These are phyloP conservation scores for Eupithecia subumbrata DNA, from an alignment of 2,888 invertebrate species.

Conservation along the genomic window DNA sequence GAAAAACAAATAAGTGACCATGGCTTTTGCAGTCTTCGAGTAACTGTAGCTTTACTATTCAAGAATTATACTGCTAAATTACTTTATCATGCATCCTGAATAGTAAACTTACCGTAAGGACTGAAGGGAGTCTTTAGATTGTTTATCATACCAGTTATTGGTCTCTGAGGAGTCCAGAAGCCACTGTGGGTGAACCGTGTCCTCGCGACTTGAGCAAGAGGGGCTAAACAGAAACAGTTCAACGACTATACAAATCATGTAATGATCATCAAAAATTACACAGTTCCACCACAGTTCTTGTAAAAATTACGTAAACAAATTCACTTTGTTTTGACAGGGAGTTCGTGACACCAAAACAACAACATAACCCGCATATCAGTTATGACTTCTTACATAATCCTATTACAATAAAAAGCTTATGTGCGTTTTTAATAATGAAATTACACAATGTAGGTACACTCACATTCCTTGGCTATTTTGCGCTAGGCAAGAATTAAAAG, in stretches of 20 bases:
- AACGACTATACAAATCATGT: background rate
- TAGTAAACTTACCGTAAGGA: constrained; percentile 36
- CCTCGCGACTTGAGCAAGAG: constrained; percentile 83
- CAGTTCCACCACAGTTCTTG: constrained; percentile 5
- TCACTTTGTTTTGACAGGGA: constrained; percentile 47
- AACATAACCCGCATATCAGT: constrained; percentile 15
- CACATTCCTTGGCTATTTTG: constrained; percentile 85
- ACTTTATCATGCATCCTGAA: constrained; percentile 16
- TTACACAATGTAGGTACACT: constrained; percentile 59
- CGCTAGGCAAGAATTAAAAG: constrained; percentile 85
- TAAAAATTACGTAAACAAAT: constrained; percentile 37
- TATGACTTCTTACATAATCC: background rate
- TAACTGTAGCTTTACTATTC: constrained; percentile 30
- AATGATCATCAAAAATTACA: background rate
- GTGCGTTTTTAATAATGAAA: background rate
- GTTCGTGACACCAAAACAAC: constrained; percentile 51
- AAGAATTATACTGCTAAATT: constrained; percentile 3
- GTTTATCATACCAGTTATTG: constrained; percentile 84
- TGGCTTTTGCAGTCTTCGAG: background rate
- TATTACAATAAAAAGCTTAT: background rate
- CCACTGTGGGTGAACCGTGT: constrained; percentile 87
- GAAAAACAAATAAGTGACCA: background rate
- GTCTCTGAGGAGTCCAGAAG: constrained; percentile 85
- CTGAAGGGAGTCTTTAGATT: constrained; percentile 54
- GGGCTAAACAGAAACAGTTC: constrained; percentile 56